Evolutionary conservation across 2,797 vertebrate species (phyloP).

Genomic region (Pteropus rufus): DNA sequence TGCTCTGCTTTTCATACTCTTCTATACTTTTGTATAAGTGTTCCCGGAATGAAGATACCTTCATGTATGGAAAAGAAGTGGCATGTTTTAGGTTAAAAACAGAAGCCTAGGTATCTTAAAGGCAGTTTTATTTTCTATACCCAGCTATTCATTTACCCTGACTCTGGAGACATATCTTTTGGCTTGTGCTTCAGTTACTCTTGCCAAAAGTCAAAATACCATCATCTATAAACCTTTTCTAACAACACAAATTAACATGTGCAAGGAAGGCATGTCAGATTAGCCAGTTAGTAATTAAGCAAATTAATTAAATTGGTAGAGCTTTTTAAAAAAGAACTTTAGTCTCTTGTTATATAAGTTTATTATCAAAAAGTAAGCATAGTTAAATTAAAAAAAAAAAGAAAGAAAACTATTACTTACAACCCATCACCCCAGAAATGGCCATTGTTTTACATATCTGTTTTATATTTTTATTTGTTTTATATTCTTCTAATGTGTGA

Average conservation of each 20-base stretch:
- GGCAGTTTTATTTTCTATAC: conserved; percentile 20
- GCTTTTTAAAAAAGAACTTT: background rate
- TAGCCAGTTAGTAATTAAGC: conserved; percentile 27
- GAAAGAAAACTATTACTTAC: background rate
- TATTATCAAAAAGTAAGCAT: background rate
- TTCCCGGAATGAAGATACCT: background rate
- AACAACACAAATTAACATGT: conserved; percentile 23
- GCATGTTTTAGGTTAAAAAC: background rate
- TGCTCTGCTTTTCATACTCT: background rate
- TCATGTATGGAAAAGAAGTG: background rate
- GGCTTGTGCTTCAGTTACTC: conserved; percentile 9
- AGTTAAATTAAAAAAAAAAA: conserved; percentile 18
- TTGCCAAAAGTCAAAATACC: conserved; percentile 39
- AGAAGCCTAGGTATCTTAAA: background rate
- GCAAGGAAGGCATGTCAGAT: background rate
- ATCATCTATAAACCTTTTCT: conserved; percentile 28
- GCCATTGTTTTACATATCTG: background rate
- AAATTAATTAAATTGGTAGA: background rate
- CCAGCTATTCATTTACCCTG: conserved; percentile 8
- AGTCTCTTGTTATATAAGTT: background rate
- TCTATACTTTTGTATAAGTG: background rate
- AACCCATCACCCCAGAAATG: background rate
- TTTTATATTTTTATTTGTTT: no score
- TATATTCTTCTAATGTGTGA: background rate
- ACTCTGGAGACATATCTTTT: background rate